phyloP scores from a whole-genome alignment of 2,113 vertebrate genomes.

The Dipodomys spectabilis region DNA sequence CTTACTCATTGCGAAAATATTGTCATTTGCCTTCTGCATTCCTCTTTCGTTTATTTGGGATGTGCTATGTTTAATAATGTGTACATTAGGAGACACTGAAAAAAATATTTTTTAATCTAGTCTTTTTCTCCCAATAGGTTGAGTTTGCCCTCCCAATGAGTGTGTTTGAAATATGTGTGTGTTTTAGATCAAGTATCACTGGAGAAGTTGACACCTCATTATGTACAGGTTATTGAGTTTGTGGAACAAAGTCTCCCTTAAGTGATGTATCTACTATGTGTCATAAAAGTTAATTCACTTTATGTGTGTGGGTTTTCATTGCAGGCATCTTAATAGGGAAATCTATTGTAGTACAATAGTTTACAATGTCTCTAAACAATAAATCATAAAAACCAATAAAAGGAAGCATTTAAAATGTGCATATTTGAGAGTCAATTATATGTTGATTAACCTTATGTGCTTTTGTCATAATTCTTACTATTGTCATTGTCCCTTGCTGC shows the following conservation, averaged over 20 bases:
- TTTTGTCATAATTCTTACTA: slow-evolving; percentile 62
- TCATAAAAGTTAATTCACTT: slow-evolving; percentile 63
- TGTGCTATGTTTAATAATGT: slow-evolving; percentile 64
- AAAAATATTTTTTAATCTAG: slow-evolving; percentile 55
- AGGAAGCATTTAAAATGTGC: slow-evolving; percentile 44
- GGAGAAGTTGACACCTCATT: slow-evolving; percentile 45
- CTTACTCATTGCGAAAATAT: slow-evolving; percentile 26
- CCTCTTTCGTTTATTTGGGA: slow-evolving; percentile 7
- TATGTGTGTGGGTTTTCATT: slow-evolving; percentile 27
- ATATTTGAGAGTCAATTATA: slow-evolving; percentile 57
- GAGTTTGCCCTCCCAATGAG: slow-evolving; percentile 1
- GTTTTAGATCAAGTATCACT: slow-evolving; percentile 52
- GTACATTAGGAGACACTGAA: slow-evolving; percentile 36
- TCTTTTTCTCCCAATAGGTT: slow-evolving; percentile 46
- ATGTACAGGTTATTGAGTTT: slow-evolving; percentile 55
- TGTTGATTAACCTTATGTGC: slow-evolving; percentile 65
- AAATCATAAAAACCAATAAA: slow-evolving; percentile 68
- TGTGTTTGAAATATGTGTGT: not conserved
- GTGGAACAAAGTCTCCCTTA: slow-evolving; percentile 59
- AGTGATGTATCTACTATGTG: slow-evolving; percentile 54
- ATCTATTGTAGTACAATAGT: slow-evolving; percentile 57
- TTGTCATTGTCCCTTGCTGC: slow-evolving; percentile 54
- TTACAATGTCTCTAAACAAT: slow-evolving; percentile 63
- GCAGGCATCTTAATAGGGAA: slow-evolving; percentile 52
- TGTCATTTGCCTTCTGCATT: slow-evolving; percentile 64